These are phyloP conservation scores for Sialis lutaria DNA, from an alignment of 2,888 invertebrate genomes.

Conservation along the genomic window DNA sequence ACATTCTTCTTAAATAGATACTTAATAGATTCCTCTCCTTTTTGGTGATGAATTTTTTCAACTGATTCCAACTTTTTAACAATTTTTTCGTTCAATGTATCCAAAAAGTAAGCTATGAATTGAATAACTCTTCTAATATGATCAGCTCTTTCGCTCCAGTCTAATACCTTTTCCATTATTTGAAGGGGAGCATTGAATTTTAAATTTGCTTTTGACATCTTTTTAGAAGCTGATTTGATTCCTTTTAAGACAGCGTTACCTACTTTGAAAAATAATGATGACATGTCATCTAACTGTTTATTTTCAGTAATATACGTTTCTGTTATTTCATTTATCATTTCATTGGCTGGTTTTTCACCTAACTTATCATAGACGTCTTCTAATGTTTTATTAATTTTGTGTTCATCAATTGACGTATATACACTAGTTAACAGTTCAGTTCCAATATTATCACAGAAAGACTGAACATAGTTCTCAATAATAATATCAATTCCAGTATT, in stretches of 20 bases:
- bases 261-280: conserved; percentile 5
- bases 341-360: conserved; percentile 3
- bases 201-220: not conserved
- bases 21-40: not conserved
- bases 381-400: conserved; percentile 1
- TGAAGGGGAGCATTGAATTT: conserved; percentile 1
- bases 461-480: conserved; percentile 7
- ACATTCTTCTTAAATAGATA: conserved; percentile 6
- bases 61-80: not conserved
- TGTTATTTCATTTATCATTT: conserved; percentile 4
- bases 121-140: conserved; percentile 1
- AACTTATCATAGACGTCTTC: conserved; percentile 1
- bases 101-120: conserved; percentile 2
- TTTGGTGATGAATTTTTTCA: not conserved
- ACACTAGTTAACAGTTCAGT: conserved; percentile 5
- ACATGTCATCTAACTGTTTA: conserved; percentile 4
- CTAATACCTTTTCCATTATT: not conserved
- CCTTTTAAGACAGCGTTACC: conserved; percentile 1
- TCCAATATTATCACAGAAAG: conserved; percentile 7
- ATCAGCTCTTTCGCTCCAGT: conserved; percentile 3
- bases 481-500: conserved; percentile 6
- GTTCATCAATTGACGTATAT: not conserved
- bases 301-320: conserved; percentile 5
- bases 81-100: conserved; percentile 5
- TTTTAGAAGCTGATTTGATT: conserved; percentile 6